phyloP scores from a whole-genome alignment of 1,140 invertebrate genomes.

The Palaemon carinicauda region DNA sequence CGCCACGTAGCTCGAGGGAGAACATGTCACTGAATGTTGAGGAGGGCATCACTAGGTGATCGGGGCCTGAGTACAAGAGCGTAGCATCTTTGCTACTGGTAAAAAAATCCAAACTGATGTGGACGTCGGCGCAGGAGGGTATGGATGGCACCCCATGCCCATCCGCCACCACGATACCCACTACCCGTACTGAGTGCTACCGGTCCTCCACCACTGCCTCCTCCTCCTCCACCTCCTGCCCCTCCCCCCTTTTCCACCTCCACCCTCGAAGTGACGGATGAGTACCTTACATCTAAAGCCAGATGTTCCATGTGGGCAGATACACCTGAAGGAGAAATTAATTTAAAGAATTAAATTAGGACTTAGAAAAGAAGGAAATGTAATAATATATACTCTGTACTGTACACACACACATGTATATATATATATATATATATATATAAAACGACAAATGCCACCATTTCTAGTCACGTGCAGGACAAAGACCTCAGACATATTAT shows the following conservation, averaged over 20 bases:
- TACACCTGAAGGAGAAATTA: not conserved
- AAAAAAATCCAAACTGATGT: conserved; percentile 36
- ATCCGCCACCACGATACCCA: not conserved
- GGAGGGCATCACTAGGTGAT: not conserved
- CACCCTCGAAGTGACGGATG: conserved; percentile 31
- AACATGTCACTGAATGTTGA: conserved; percentile 2
- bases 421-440: no score
- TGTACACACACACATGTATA: not conserved
- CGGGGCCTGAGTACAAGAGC: conserved; percentile 33
- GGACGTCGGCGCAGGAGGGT: conserved; percentile 40
- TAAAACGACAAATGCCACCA: no score
- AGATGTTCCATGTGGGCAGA: conserved; percentile 28
- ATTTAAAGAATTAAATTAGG: not conserved
- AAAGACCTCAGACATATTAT: no score
- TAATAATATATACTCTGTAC: not conserved
- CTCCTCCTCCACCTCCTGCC: no score
- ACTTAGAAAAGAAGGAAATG: not conserved
- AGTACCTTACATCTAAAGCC: conserved; percentile 32
- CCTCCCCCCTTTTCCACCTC: not conserved
- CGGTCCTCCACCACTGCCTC: not conserved
- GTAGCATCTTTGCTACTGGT: not conserved
- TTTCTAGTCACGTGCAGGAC: no score
- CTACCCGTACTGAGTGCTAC: no score
- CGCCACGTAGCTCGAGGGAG: conserved; percentile 17
- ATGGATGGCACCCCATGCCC: conserved; percentile 35